phyloP scores from a whole-genome alignment of 2,797 vertebrate species.

The Tinamus major region DNA sequence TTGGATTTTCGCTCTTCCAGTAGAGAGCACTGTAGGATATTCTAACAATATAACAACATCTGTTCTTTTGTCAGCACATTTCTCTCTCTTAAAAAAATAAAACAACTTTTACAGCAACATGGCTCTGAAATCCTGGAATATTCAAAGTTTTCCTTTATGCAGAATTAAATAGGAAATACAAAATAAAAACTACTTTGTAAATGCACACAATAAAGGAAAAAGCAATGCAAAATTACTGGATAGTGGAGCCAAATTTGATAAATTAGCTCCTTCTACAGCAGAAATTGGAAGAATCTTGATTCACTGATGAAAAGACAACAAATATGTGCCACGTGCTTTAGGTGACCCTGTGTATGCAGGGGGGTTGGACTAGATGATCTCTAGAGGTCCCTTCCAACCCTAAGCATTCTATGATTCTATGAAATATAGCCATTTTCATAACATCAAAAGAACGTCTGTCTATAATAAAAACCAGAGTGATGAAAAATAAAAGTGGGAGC shows the following conservation, averaged over 20 bases:
- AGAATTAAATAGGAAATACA: background rate
- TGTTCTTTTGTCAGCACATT: background rate
- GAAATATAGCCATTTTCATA: background rate
- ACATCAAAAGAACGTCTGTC: background rate
- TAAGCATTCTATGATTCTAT: too few relatives aligned
- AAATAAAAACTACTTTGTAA: background rate
- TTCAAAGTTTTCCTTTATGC: background rate
- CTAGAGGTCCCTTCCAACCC: too few relatives aligned
- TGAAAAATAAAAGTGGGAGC: background rate
- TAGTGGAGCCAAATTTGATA: constrained; percentile 1
- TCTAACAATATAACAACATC: background rate
- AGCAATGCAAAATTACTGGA: background rate
- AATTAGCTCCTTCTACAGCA: background rate
- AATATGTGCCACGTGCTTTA: too few relatives aligned
- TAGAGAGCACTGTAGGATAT: constrained; percentile 79
- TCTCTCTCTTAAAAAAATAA: background rate
- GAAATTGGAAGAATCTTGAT: background rate
- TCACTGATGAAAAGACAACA: constrained; percentile 13
- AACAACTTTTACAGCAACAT: background rate
- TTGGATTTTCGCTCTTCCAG: constrained; percentile 64
- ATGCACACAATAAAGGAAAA: background rate
- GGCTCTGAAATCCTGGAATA: background rate
- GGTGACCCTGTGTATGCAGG: too few relatives aligned
- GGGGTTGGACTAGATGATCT: too few relatives aligned
- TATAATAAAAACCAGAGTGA: background rate